Conservation (phyloP, 2,113 vertebrate species). For the Bujurquina vittata region DNA sequence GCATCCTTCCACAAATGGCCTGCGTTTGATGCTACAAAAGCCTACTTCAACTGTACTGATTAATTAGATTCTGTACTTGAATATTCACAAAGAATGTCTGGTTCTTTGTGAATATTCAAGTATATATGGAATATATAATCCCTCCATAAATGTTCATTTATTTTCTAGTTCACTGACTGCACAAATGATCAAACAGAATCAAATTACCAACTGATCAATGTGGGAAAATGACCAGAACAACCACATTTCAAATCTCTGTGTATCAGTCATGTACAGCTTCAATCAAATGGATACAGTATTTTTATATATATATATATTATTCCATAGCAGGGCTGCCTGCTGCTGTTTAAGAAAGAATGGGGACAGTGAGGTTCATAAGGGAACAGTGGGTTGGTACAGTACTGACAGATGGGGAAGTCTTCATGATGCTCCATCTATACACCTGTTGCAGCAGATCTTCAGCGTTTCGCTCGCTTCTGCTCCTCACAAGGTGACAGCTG, state of each 20-base stretch:
- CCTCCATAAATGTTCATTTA: too few species aligned
- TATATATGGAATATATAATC: too few species aligned
- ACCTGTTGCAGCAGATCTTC: conserved; percentile 45
- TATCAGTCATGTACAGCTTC: not conserved
- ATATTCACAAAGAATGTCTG: not conserved
- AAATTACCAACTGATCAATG: not conserved
- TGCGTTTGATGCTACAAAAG: not conserved
- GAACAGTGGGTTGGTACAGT: not conserved
- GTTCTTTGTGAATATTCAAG: too few species aligned
- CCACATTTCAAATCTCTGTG: not conserved
- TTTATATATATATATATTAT: not conserved
- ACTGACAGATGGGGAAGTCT: conserved; percentile 50
- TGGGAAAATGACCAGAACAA: not conserved
- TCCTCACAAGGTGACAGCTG: not conserved
- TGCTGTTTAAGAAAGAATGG: not conserved
- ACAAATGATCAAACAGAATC: not conserved
- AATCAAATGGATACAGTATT: not conserved
- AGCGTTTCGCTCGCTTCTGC: conserved; percentile 18
- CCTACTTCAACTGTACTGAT: not conserved
- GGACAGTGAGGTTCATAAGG: not conserved
- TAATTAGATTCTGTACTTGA: not conserved
- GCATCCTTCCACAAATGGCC: not conserved
- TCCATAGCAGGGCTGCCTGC: not conserved
- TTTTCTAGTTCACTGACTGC: not conserved
- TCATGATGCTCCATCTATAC: not conserved